Percentiles rank a stretch among this genome's conserved stretches.
These are phyloP conservation scores for Danio kyathit DNA, from an alignment of 2,797 vertebrate species.

Conservation along the genomic window DNA sequence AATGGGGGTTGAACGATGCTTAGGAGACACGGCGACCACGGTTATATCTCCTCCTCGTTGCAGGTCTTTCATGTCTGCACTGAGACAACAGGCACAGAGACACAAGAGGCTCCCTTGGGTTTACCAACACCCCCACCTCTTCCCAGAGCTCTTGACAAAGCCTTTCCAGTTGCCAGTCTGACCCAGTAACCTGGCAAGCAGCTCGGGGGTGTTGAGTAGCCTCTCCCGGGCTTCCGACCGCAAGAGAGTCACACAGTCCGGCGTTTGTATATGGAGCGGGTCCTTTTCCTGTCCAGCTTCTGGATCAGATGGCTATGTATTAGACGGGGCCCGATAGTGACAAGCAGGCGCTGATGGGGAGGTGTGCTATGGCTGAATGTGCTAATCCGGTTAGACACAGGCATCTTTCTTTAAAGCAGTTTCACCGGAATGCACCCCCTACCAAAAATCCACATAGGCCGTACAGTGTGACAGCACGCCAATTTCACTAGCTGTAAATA, in stretches of 20 bases:
- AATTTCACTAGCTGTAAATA: constrained; percentile 46
- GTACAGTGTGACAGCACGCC: constrained; percentile 41
- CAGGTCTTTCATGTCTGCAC: constrained; percentile 74
- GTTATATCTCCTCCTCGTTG: constrained; percentile 63
- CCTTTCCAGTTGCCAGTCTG: constrained; percentile 77
- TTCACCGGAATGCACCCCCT: constrained; percentile 66
- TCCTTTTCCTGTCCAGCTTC: constrained; percentile 73
- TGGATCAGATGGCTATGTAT: constrained; percentile 76
- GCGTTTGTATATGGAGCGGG: constrained; percentile 72
- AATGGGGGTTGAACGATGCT: constrained; percentile 51
- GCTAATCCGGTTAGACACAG: constrained; percentile 72
- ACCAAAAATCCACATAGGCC: constrained; percentile 53
- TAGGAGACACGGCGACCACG: constrained; percentile 45
- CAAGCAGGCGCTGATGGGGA: constrained; percentile 62
- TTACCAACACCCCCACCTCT: constrained; percentile 65
- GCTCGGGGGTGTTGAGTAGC: constrained; percentile 74
- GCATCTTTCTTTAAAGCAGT: constrained; percentile 69
- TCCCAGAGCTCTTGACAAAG: constrained; percentile 75
- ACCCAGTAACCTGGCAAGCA: constrained; percentile 82
- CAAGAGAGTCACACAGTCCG: constrained; percentile 66
- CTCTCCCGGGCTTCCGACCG: constrained; percentile 59
- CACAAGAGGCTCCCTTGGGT: constrained; percentile 72
- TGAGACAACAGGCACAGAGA: constrained; percentile 75
- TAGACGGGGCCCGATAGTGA: constrained; percentile 71
- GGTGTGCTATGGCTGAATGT: constrained; percentile 62